phyloP scores from a whole-genome alignment of 2,888 invertebrate species.

The Aphrophora alni region DNA sequence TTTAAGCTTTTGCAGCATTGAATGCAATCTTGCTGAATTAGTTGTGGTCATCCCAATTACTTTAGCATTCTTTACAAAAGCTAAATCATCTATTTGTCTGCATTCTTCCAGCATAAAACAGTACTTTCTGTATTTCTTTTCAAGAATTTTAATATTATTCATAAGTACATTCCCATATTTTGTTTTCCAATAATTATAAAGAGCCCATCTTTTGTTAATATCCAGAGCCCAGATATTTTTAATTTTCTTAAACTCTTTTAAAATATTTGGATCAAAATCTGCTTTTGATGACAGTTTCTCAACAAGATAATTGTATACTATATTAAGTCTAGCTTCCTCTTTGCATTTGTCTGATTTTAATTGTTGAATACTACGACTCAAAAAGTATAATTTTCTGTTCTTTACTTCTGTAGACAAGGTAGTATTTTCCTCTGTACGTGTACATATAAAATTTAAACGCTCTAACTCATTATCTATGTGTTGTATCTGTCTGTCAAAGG shows the following conservation, averaged over 20 bases:
- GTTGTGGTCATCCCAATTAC: slow-evolving; percentile 81
- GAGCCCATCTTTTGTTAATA: slow-evolving; percentile 56
- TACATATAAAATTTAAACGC: too few relatives aligned
- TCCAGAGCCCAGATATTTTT: too few relatives aligned
- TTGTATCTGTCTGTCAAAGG: too few relatives aligned
- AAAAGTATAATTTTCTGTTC: too few relatives aligned
- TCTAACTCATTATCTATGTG: too few relatives aligned
- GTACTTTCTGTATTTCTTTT: slow-evolving; percentile 12
- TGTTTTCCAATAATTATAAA: slow-evolving; percentile 56
- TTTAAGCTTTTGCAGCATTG: slow-evolving; percentile 65
- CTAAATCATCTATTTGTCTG: slow-evolving; percentile 64
- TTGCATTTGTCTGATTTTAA: too few relatives aligned
- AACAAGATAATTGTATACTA: too few relatives aligned
- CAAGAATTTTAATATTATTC: background rate
- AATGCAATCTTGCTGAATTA: slow-evolving; percentile 72
- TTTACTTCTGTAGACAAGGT: too few relatives aligned
- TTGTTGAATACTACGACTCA: too few relatives aligned
- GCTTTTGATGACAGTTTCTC: background rate
- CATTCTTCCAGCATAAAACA: slow-evolving; percentile 60
- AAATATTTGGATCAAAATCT: background rate
- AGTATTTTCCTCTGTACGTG: too few relatives aligned
- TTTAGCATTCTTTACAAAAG: slow-evolving; percentile 61
- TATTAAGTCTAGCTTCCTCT: too few relatives aligned
- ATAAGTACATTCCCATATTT: too few relatives aligned
- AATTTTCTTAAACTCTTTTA: background rate